Evolutionary conservation across 1,140 invertebrate species (phyloP).

Genomic region (Coenobita brevimanus): DNA sequence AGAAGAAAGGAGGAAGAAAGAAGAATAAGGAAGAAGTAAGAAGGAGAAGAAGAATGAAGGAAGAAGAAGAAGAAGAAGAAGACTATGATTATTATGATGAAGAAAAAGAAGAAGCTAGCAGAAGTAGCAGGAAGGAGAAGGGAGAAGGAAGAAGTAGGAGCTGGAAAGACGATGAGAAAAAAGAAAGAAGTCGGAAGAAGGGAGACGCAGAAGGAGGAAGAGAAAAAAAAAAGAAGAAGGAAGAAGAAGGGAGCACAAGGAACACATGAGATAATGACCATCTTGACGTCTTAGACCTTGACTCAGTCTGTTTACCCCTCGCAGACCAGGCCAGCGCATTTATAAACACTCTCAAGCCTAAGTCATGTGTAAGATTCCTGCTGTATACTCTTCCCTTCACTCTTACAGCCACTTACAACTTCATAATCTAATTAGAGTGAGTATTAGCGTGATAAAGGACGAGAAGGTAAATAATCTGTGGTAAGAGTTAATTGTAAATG

Average conservation of each 20-base stretch:
- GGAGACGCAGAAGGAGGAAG: neutral
- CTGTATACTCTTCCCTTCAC: too few relatives aligned
- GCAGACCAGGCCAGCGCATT: conserved; percentile 12
- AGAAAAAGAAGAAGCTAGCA: neutral
- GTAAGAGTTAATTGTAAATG: too few relatives aligned
- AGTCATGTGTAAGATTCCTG: too few relatives aligned
- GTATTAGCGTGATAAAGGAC: too few relatives aligned
- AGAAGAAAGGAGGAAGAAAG: too few relatives aligned
- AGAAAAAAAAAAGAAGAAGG: too few relatives aligned
- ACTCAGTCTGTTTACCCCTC: conserved; percentile 42
- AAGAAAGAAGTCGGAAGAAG: neutral
- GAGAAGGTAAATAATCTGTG: too few relatives aligned
- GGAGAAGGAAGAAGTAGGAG: neutral
- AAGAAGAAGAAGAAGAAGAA: neutral
- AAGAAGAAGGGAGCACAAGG: neutral
- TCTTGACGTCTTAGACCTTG: conserved; percentile 45
- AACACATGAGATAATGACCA: conserved; percentile 33
- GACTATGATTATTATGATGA: neutral
- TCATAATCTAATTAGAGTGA: neutral
- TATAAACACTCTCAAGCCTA: too few relatives aligned
- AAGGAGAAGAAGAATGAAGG: neutral
- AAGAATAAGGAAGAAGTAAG: neutral
- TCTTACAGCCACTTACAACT: neutral
- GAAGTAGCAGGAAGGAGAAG: neutral
- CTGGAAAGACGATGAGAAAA: neutral